These are phyloP conservation scores for Microtus montanus DNA, from an alignment of 2,113 vertebrate species.

Conservation along the genomic window DNA sequence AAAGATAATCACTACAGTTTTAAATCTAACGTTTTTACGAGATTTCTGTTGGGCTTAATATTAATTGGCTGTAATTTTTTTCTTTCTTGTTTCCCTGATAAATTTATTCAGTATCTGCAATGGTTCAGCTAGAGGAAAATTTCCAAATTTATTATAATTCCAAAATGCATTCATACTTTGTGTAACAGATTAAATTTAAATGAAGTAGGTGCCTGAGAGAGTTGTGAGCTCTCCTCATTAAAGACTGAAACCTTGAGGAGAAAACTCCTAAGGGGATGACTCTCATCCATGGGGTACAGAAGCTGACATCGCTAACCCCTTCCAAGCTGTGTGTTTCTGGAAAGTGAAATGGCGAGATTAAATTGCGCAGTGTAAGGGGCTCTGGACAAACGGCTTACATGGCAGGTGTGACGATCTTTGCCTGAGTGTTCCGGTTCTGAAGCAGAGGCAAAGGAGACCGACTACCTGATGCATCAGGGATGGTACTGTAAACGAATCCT, in stretches of 20 bases:
- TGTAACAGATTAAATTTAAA: slow-evolving; percentile 25
- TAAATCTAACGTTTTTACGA: slow-evolving; percentile 1
- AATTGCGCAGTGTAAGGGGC: background rate
- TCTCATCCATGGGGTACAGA: background rate
- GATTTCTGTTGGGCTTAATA: slow-evolving; percentile 36
- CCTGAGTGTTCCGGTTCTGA: background rate
- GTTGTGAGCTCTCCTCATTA: background rate
- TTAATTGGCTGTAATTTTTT: background rate
- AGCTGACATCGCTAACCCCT: background rate
- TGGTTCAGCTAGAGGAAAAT: background rate
- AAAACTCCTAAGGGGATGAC: background rate
- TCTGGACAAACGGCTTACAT: background rate
- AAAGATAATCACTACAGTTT: slow-evolving; percentile 36
- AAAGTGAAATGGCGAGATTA: background rate
- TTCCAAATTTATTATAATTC: slow-evolving; percentile 14
- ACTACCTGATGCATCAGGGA: background rate
- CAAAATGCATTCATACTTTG: background rate
- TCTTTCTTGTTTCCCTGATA: slow-evolving; percentile 16
- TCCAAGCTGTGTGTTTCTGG: background rate
- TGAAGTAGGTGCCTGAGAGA: background rate
- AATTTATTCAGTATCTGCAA: background rate
- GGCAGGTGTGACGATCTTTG: background rate
- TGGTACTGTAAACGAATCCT: background rate
- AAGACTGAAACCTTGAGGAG: background rate
- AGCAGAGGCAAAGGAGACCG: background rate